Evolutionary conservation across 2,797 vertebrate genomes (phyloP), one percentile per base, ranked within the genome.

Genomic region (Sebastes aleutianus): DNA sequence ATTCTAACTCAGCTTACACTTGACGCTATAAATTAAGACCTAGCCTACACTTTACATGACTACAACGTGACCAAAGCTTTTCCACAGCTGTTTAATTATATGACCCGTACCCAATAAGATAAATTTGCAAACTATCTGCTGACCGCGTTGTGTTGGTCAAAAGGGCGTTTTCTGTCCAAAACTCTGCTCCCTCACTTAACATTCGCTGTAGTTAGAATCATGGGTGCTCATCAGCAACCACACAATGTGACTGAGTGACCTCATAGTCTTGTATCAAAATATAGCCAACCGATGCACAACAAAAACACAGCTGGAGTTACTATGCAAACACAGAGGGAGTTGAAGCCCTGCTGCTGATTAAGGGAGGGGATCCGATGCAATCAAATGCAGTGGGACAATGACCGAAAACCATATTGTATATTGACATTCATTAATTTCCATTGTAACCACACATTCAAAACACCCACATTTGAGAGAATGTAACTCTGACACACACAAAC

Each of bases 281-380:
- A 88, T 64, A 91, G 70, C 76, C 65, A 78, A 82, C 66, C 69
- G 27, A 80, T 75, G 47, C 89, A 88, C 81, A 86, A 86, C 84
- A 85, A 85, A 86, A 92, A 94, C 84, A 91, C 87, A 86, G 82
- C 86, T 85, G 86, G 76, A 58, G 88, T 93, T 89, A 83, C 90
- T 85, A 87, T 80, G 88, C 71, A 83, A 88, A 88, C 77, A 32
- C 58, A 87, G 61, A 50, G 62, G 58, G 74, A 64, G 83, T 31
- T 34, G 26, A 84, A 72, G 36, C 63, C 47, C 20, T 54, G 50
- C 50, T 54, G 50, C 20, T 69, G 70, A 84, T 79, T 66, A 72
- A 3, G 32, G 34, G 61, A 58, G 68, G 68, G 70, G 31, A 71
- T 53, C 47, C 5, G 7, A 22, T 36, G 64, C 26, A 74, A 54